Evolutionary conservation across 1,140 invertebrate species (phyloP).

Genomic region (Megalopta genalis): DNA sequence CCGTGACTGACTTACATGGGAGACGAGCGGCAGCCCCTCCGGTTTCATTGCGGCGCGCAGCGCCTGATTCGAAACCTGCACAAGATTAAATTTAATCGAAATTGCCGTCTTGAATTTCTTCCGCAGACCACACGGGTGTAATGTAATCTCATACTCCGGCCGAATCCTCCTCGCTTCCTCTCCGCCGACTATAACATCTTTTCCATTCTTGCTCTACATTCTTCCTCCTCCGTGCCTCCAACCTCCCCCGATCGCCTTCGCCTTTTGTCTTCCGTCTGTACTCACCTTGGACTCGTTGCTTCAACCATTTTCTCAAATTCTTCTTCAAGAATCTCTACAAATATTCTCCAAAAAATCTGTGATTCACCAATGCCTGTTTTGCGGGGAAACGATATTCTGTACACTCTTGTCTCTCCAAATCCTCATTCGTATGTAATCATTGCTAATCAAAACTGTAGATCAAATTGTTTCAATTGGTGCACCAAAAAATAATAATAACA

Average conservation of each 20-base stretch:
- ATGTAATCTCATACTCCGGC: conserved; percentile 62
- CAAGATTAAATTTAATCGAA: conserved; percentile 69
- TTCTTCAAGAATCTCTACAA: background rate
- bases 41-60: conserved; percentile 54
- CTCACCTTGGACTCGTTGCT: background rate
- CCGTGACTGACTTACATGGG: conserved; percentile 23
- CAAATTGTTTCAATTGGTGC: too few relatives aligned
- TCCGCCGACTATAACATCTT: conserved; percentile 6
- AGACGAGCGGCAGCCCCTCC: conserved; percentile 38
- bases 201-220: conserved; percentile 21
- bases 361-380: too few relatives aligned
- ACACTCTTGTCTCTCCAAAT: too few relatives aligned
- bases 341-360: too few relatives aligned
- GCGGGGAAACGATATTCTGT: too few relatives aligned
- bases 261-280: background rate
- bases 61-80: conserved; percentile 54
- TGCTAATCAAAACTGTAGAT: too few relatives aligned
- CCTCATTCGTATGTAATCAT: too few relatives aligned
- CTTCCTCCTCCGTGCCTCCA: conserved; percentile 1
- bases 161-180: conserved; percentile 36
- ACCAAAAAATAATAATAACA: too few relatives aligned
- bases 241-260: background rate
- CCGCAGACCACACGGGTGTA: conserved; percentile 59
- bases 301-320: background rate
- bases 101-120: conserved; percentile 68